Base-by-base conservation (phyloP, 2,797 vertebrate genomes). In the Erethizon dorsatum region DNA sequence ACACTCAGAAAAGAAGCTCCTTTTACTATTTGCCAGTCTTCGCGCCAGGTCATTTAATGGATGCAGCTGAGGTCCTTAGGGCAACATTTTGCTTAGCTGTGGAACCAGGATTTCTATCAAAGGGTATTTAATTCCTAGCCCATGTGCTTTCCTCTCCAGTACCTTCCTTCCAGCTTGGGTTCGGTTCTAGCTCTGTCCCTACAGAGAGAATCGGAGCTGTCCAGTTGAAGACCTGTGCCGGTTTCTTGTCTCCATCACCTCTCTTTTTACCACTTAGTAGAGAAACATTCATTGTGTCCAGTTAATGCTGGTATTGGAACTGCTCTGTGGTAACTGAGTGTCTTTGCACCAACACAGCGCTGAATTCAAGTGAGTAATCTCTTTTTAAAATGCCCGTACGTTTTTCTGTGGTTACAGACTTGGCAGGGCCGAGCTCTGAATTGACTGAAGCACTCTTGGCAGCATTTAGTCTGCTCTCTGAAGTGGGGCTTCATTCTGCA, bases 321-420 rank as follows among this genome's bases (percentile, higher is more conserved):
- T 54, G 83, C 83, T 82, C 80, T 79, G 45, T 91, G 92, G 82
- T 88, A 94, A 45, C 73, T 61, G 63, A 75, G 80, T 94, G 93
- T 85, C 95, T 93, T 89, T 96, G 92, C 83, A 9, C 47, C 6
- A 47, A 94, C 95, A 93, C 82, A 94, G 91, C 57, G 79, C 73
- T 75, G 54, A 97, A 94, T 94, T 92, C 90, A n/a, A 93, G 91
- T 96, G 93, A 97, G 93, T 92, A 77, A 96, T 94, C 92, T 95
- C 71, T 92, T 90, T 95, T 96, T 95, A n/a, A 96, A 96, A 94
- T 88, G 84, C 83, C 83, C 6, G 3, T 92, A 45, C 0, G 1
- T 92, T 97, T 96, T 89, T 94, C 95, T 95, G 90, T 71, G 89
- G 56, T 93, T 96, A 65, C 1, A 92, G 92, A 94, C 93, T 90